These are phyloP conservation scores for Drosophila arizonae DNA, from an alignment of 1,140 invertebrate species.

Conservation along the genomic window DNA sequence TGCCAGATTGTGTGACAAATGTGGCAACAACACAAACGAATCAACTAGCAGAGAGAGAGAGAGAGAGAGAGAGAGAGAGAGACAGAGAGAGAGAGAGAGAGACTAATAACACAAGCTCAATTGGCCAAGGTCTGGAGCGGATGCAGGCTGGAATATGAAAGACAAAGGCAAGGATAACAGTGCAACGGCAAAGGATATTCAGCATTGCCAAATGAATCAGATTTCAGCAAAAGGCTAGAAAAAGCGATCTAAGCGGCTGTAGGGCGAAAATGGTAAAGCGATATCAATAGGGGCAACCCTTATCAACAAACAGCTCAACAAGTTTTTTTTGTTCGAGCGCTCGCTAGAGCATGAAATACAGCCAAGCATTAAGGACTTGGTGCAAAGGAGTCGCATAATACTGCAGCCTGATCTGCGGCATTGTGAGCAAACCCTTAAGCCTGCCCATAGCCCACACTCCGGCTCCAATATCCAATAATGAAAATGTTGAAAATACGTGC, in stretches of 20 bases:
- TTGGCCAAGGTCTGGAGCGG: not conserved
- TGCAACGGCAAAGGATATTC: not conserved
- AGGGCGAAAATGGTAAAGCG: too few relatives aligned
- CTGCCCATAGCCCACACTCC: not conserved
- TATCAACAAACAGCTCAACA: not conserved
- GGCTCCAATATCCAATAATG: conserved; percentile 3
- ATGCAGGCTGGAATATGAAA: too few relatives aligned
- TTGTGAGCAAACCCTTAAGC: conserved; percentile 31
- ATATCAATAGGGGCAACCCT: not conserved
- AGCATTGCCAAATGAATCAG: conserved; percentile 15
- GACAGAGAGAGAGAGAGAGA: not conserved
- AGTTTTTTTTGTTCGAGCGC: not conserved
- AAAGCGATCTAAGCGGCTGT: too few relatives aligned
- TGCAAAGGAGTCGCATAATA: too few relatives aligned
- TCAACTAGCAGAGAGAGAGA: not conserved
- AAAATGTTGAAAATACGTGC: conserved; percentile 44
- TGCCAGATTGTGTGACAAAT: conserved; percentile 72
- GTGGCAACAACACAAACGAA: conserved; percentile 7
- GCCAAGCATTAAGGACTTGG: too few relatives aligned
- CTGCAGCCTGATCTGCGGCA: too few relatives aligned
- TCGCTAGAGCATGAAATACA: too few relatives aligned
- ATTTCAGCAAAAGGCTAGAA: conserved; percentile 1
- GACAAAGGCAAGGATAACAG: not conserved
- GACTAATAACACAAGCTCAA: not conserved
- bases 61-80: not conserved